A percentile compares a stretch with the other conserved stretches of the same genome.
Evolutionary conservation across 2,797 vertebrate genomes (phyloP).

Genomic region (Peromyscus nudipes): DNA sequence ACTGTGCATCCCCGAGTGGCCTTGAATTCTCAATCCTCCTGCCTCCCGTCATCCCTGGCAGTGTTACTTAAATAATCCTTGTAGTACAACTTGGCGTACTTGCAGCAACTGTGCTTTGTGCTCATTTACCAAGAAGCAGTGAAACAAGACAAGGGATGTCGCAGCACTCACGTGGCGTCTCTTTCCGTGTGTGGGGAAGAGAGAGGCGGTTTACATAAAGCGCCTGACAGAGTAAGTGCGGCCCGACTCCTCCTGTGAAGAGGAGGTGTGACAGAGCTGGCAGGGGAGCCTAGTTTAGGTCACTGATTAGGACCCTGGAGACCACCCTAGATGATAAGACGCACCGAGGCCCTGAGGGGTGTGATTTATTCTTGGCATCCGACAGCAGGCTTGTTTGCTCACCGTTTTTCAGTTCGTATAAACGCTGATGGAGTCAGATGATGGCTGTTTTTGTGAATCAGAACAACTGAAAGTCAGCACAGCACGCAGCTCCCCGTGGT

Average conservation of each 20-base stretch:
- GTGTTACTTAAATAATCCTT: not conserved
- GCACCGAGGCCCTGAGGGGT: not conserved
- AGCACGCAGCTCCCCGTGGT: not conserved
- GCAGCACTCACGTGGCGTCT: not conserved
- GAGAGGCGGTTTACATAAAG: not conserved
- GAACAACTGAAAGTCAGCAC: not conserved
- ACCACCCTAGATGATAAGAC: not conserved
- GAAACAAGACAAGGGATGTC: not conserved
- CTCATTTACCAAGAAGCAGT: not conserved
- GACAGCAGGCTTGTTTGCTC: not conserved
- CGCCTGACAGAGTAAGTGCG: not conserved
- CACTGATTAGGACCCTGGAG: not conserved
- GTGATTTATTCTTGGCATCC: not conserved
- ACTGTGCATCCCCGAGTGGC: not conserved
- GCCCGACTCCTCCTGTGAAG: not conserved
- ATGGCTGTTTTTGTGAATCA: not conserved
- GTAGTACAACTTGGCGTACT: not conserved
- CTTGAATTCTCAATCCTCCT: not conserved
- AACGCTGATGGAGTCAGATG: not conserved
- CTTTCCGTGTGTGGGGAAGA: not conserved
- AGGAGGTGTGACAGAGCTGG: not conserved
- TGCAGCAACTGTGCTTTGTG: not conserved
- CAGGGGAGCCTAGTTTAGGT: not conserved
- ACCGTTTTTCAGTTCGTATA: not conserved
- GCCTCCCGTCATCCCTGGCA: not conserved